phyloP scores from a whole-genome alignment of 2,113 vertebrate species.

The Zapus hudsonius region DNA sequence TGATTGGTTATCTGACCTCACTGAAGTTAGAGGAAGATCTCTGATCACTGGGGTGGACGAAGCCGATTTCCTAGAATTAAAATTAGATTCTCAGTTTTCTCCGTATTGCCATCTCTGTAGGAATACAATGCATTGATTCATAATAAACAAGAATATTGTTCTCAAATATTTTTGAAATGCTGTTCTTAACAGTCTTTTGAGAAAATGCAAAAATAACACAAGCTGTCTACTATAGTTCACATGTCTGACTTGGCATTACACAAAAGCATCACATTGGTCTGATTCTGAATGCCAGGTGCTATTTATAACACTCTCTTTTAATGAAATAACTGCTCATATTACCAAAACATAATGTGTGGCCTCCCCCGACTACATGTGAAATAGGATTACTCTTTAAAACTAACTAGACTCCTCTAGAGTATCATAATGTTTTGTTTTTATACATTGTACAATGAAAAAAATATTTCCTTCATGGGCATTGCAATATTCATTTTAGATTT shows the following conservation, averaged over 20 bases:
- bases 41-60: background rate
- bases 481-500: background rate
- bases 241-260: constrained; percentile 29
- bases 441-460: background rate
- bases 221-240: background rate
- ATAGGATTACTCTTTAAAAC: constrained; percentile 1
- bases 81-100: constrained; percentile 36
- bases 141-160: constrained; percentile 37
- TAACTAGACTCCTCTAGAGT: background rate
- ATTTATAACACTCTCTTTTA: constrained; percentile 19
- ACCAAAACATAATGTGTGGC: background rate
- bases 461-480: background rate
- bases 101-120: background rate
- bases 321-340: constrained; percentile 47
- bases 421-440: constrained; percentile 11
- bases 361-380: background rate
- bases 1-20: constrained; percentile 39
- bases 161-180: constrained; percentile 55
- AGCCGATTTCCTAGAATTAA: constrained; percentile 47
- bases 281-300: constrained; percentile 40
- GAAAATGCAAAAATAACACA: constrained; percentile 57
- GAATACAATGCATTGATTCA: constrained; percentile 28
- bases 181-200: constrained; percentile 12
- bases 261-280: constrained; percentile 9
- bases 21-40: constrained; percentile 38